A percentile compares a stretch with the other conserved stretches of the same genome.
Evolutionary conservation across 2,797 vertebrate species (phyloP).

Genomic region (Urocyon cinereoargenteus): DNA sequence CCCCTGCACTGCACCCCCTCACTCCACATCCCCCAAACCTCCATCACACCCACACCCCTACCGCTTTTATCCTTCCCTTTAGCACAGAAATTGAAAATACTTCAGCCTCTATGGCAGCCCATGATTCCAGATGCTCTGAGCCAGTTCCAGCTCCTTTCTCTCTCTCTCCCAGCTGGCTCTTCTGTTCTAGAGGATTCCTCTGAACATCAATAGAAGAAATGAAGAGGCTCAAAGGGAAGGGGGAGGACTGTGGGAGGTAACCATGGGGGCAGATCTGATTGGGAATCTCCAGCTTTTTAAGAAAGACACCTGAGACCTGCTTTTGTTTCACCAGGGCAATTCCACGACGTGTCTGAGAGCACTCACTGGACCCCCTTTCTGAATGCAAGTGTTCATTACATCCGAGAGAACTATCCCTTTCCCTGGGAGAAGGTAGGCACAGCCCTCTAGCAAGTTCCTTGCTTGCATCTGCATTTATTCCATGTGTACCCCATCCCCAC

Average conservation of each 20-base stretch:
- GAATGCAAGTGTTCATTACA: slow-evolving; percentile 87
- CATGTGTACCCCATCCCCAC: rapidly evolving
- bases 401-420: slow-evolving; percentile 87
- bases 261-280: neutral
- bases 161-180: neutral
- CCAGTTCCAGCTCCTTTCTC: too few relatives aligned
- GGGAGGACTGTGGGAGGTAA: rapidly evolving
- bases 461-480: rapidly evolving
- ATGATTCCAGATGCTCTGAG: rapidly evolving
- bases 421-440: slow-evolving; percentile 88
- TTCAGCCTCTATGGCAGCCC: neutral
- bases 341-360: slow-evolving; percentile 88
- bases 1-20: too few relatives aligned
- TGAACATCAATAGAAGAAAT: neutral
- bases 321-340: slow-evolving; percentile 84
- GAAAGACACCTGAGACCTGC: neutral
- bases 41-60: too few relatives aligned
- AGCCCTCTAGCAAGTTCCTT: neutral
- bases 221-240: neutral
- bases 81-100: neutral
- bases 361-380: slow-evolving; percentile 91
- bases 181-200: neutral
- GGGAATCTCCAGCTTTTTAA: neutral
- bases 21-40: neutral
- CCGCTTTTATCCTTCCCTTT: neutral